Evolutionary conservation across 2,113 vertebrate genomes (phyloP), one percentile per base, ranked within the genome.

Genomic region (Seriola quinqueradiata): DNA sequence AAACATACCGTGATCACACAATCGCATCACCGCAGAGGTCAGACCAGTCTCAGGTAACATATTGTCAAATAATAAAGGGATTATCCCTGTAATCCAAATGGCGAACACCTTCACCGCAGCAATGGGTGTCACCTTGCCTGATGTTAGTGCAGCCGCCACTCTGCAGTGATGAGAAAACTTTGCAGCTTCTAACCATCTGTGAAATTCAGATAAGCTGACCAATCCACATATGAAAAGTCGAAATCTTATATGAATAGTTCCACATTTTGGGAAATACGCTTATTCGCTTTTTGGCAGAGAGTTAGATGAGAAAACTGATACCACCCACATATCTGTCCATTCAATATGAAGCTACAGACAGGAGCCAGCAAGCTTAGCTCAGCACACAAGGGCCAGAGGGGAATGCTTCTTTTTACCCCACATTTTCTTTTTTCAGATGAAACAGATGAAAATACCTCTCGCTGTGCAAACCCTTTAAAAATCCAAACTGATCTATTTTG

Each of bases 81-180:
- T 94, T 92, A 93, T 91, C 75, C 19, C 87, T 90, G 86, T 94
- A 93, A 94, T 93, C 91, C 90, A 86, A 88, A 90, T 77, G 77
- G 76, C 69, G 83, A 89, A 85, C 88, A 87, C 38, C 67, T 85
- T 55, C 80, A 67, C 75, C 76, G 66, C 83, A 72, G 86, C 54
- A 21, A 68, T 70, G 63, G 50, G 74, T 79, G 84, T 90, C 83
- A 92, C 90, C 87, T 90, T 91, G 89, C 83, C 67, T 79, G 66
- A 82, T 88, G 85, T 87, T 75, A 66, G 32, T n/a, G 21, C 38
- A 58, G 38, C 71, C 3, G 50, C 23, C 14, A 59, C 70, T 84
- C 50, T 46, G 66, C 55, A 46, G 58, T 0, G 42, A 65, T 50
- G 32, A 77, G 28, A 66, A 78, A 85, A 64, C 14, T 54, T 40